Evolutionary conservation across 1,140 invertebrate genomes (phyloP).

Genomic region (Eulimnadia texana): DNA sequence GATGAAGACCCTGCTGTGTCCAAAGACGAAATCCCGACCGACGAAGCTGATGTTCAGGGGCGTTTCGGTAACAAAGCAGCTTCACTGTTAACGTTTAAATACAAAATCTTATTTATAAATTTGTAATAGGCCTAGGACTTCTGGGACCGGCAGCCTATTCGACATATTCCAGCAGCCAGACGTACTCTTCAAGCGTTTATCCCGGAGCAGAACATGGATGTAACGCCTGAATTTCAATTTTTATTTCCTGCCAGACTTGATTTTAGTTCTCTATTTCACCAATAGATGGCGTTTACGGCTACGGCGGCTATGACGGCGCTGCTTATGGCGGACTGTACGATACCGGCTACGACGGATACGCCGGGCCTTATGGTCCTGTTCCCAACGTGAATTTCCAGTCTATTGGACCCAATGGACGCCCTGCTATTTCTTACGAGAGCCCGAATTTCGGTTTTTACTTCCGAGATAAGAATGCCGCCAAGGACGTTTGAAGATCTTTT

Average conservation of each 20-base stretch:
- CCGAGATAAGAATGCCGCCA: background rate
- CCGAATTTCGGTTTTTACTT: background rate
- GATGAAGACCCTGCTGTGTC: background rate
- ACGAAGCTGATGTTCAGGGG: background rate
- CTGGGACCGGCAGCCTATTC: background rate
- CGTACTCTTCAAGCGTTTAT: background rate
- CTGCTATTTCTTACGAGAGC: background rate
- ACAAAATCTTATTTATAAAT: no score
- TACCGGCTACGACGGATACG: background rate
- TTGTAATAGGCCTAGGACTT: no score
- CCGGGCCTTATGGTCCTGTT: background rate
- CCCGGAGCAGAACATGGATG: background rate
- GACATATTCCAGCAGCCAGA: background rate
- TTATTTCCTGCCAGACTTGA: background rate
- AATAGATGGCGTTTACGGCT: background rate
- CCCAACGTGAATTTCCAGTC: background rate
- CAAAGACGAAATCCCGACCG: background rate
- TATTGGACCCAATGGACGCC: background rate
- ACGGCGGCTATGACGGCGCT: background rate
- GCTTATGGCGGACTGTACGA: background rate
- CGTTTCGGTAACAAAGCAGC: background rate
- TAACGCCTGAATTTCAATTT: background rate
- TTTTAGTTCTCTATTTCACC: no score
- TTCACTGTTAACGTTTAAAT: no score
- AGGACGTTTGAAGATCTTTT: background rate